A percentile compares a stretch with the other conserved stretches of the same genome.
Evolutionary conservation across 1,140 invertebrate genomes (phyloP).

Genomic region (Ridgeia piscesae): DNA sequence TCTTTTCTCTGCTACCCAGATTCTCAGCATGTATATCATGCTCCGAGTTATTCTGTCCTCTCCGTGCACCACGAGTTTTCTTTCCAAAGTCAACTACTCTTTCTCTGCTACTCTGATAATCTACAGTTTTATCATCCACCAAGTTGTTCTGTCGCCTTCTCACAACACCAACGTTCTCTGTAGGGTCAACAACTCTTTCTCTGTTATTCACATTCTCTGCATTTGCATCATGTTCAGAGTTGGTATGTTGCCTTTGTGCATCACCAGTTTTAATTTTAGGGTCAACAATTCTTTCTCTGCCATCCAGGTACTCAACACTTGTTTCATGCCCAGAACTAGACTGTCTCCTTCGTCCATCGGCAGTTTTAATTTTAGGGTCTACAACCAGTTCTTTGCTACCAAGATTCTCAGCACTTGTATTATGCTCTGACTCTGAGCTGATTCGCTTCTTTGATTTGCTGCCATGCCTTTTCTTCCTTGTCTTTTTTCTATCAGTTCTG

Average conservation of each 20-base stretch:
- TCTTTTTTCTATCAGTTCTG: neutral
- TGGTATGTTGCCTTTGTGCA: neutral
- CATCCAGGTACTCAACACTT: neutral
- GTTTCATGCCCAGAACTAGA: neutral
- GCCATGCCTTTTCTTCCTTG: neutral
- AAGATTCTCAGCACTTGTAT: neutral
- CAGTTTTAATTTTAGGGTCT: neutral
- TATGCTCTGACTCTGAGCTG: neutral
- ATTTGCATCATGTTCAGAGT: neutral
- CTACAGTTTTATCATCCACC: too few relatives aligned
- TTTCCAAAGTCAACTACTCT: neutral
- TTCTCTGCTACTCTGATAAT: neutral
- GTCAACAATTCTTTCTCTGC: neutral
- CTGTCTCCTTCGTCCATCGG: neutral
- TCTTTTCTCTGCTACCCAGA: neutral
- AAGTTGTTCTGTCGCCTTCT: neutral
- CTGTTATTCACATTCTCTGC: neutral
- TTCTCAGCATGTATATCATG: neutral
- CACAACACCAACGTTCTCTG: neutral
- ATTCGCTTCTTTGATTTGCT: neutral
- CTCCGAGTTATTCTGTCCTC: neutral
- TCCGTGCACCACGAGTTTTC: neutral
- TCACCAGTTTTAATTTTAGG: neutral
- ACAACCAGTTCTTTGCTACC: neutral
- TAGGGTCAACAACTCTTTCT: neutral